Evolutionary conservation across 2,797 vertebrate species (phyloP), one percentile per base, ranked within the genome.

Genomic region (Paguma larvata): DNA sequence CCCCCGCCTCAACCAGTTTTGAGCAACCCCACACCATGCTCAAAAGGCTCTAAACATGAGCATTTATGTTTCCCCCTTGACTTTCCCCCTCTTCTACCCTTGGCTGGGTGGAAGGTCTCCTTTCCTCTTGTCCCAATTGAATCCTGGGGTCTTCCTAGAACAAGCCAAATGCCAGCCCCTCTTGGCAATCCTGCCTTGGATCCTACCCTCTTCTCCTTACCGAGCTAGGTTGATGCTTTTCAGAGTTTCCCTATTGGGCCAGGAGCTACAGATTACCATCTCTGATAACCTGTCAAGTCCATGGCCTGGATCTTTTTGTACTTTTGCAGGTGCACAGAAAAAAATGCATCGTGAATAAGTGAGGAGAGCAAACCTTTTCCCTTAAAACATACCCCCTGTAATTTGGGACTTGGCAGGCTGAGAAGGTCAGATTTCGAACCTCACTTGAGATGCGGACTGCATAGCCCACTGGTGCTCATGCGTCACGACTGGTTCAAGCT

Each of bases 341-440:
- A 41, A 79, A 46, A 30, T 1, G n/a, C 13, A 10, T 73, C 21
- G 4, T 44, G 44, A 68, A 46, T 56, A 93, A 92, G 6, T 8
- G 34, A 88, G 46, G 67, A 85, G 56, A 85, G 78, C 38, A 72
- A 68, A 77, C 9, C 16, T 90, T 95, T 80, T 59, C n/a, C 34
- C 34, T 96, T 88, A 65, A 85, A 84, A 79, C 51, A n/a, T 30
- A 59, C 34, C 18, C 4, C 41, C 72, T 82, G 1, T 53, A 34
- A 72, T 92, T 32, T 87, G 70, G 92, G 32, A 38, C 25, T 44
- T 68, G 84, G 77, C 53, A 38, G 78, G 18, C 85, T 3, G 21
- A 51, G 72, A 83, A 85, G 63, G 18, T 78, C 46, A 34, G 75
- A 77, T 88, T 63, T 84, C 62, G 44, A 53, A 72, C 9, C 62